These are phyloP conservation scores for Aphyosemion australe DNA, from an alignment of 2,113 vertebrate genomes.

Conservation along the genomic window DNA sequence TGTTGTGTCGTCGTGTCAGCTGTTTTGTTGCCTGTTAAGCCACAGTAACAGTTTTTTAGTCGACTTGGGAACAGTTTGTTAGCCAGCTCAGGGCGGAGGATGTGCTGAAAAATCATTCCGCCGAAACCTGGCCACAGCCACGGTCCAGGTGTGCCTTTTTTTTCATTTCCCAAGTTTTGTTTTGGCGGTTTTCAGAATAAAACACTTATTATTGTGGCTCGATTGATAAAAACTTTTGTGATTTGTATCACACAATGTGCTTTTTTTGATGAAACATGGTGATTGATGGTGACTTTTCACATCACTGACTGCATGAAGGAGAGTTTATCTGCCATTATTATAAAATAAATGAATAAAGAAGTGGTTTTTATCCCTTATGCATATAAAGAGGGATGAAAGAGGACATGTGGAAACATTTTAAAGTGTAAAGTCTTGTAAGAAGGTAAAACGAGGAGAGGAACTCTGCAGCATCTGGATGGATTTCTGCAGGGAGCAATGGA, in stretches of 20 bases:
- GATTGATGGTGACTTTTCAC: too few species aligned
- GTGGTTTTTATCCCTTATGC: background rate
- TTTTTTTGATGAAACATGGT: too few species aligned
- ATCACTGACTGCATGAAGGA: background rate
- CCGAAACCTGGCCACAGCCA: conserved; percentile 44
- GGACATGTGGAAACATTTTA: conserved; percentile 5
- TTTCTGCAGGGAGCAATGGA: conserved; percentile 56
- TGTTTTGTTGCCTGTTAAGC: conserved; percentile 75
- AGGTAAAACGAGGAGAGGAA: conserved; percentile 27
- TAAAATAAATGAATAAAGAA: too few species aligned
- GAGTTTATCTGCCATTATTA: too few species aligned
- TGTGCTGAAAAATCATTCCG: conserved; percentile 65
- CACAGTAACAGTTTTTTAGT: conserved; percentile 71
- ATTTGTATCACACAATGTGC: too few species aligned
- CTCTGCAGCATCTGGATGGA: conserved; percentile 59
- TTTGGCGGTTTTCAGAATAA: background rate
- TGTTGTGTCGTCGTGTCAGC: conserved; percentile 66
- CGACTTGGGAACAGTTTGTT: conserved; percentile 69
- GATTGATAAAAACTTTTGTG: too few species aligned
- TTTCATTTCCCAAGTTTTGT: background rate
- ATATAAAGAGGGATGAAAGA: background rate
- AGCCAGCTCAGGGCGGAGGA: conserved; percentile 56
- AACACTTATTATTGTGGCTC: too few species aligned
- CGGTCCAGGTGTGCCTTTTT: conserved; percentile 5
- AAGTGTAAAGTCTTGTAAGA: conserved; percentile 13